These are phyloP conservation scores for Macrobrachium rosenbergii DNA, from an alignment of 1,140 invertebrate species.

Conservation along the genomic window DNA sequence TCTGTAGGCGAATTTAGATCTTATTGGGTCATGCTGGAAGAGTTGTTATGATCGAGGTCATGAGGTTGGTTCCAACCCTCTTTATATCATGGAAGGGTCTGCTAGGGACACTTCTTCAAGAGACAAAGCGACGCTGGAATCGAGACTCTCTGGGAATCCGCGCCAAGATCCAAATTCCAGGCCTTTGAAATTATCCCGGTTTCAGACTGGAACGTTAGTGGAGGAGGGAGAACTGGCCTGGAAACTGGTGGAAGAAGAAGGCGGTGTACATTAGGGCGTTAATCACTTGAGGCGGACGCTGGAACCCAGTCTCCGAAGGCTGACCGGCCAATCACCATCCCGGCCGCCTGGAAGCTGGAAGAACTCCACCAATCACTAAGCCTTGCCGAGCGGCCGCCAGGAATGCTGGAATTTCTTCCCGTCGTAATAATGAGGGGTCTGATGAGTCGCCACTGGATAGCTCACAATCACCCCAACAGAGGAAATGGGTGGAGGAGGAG, in stretches of 20 bases:
- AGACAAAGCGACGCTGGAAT: conserved; percentile 62
- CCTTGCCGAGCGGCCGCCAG: conserved; percentile 38
- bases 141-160: conserved; percentile 62
- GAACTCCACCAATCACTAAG: conserved; percentile 45
- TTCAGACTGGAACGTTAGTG: conserved; percentile 42
- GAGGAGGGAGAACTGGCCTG: conserved; percentile 58
- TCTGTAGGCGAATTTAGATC: conserved; percentile 49
- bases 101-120: conserved; percentile 63
- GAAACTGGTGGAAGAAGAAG: conserved; percentile 55
- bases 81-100: conserved; percentile 63
- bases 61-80: conserved; percentile 57
- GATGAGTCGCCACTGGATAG: conserved; percentile 62
- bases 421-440: conserved; percentile 60
- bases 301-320: conserved; percentile 47
- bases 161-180: conserved; percentile 63
- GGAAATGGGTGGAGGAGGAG: conserved; percentile 49
- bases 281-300: conserved; percentile 55
- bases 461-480: conserved; percentile 43
- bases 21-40: conserved; percentile 39
- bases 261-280: conserved; percentile 63
- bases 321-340: conserved; percentile 51
- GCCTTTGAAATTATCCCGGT: conserved; percentile 45
- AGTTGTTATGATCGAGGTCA: conserved; percentile 57
- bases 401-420: conserved; percentile 57
- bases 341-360: conserved; percentile 51